Evolutionary conservation across 2,797 vertebrate species (phyloP).

Genomic region (Neopelma chrysocephalum): DNA sequence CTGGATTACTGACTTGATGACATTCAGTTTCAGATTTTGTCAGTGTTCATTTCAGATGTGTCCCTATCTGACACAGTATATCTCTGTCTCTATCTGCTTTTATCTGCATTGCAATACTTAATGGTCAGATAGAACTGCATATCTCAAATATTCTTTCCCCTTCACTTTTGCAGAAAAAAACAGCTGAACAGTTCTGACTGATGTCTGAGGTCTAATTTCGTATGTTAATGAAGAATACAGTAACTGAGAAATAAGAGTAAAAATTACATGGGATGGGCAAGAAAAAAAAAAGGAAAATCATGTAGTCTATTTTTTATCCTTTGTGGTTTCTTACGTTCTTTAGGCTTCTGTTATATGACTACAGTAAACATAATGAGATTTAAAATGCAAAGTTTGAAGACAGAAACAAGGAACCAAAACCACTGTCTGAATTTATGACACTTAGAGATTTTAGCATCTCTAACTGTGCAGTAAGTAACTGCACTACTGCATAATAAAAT

Average conservation of each 20-base stretch:
- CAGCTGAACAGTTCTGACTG: background rate
- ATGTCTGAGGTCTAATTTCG: background rate
- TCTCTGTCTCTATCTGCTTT: background rate
- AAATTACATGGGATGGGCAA: background rate
- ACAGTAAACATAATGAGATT: background rate
- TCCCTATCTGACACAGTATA: background rate
- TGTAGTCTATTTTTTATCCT: background rate
- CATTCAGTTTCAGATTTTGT: background rate
- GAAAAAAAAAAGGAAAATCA: background rate
- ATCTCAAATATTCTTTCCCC: background rate
- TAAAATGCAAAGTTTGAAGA: background rate
- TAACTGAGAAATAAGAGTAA: background rate
- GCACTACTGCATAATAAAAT: background rate
- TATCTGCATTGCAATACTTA: background rate
- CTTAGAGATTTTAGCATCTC: background rate
- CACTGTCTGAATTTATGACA: background rate
- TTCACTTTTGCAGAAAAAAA: background rate
- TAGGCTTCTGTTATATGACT: background rate
- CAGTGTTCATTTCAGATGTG: background rate
- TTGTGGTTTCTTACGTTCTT: background rate
- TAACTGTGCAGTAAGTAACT: background rate
- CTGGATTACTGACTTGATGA: background rate
- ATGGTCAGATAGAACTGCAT: background rate
- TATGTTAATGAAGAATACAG: background rate
- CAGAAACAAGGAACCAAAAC: background rate